Percentiles rank a stretch among this genome's conserved stretches.
phyloP scores from a whole-genome alignment of 2,113 vertebrate genomes.

The Delphinapterus leucas region DNA sequence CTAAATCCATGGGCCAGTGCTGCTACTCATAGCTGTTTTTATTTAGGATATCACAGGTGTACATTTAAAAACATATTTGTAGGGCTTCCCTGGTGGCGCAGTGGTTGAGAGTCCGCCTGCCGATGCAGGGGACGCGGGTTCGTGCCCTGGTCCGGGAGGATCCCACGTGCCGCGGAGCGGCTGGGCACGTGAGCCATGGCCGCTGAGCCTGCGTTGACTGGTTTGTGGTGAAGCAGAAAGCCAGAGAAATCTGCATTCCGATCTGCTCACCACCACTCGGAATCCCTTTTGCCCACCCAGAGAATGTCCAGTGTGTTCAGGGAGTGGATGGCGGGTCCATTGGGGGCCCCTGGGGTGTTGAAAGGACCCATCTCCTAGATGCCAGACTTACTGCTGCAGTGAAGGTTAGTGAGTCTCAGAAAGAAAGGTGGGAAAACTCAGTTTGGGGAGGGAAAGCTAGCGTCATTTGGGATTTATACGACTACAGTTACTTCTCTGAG shows the following conservation, averaged over 20 bases:
- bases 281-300: not conserved
- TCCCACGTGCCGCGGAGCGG: too few relatives aligned
- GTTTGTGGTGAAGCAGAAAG: not conserved
- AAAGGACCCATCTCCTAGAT: not conserved
- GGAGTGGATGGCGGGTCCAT: not conserved
- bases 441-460: not conserved
- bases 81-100: too few relatives aligned
- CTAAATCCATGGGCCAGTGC: not conserved
- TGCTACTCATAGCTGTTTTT: not conserved
- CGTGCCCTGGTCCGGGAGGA: too few relatives aligned
- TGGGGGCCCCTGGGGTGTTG: not conserved
- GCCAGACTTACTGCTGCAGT: not conserved
- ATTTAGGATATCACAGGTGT: not conserved
- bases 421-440: not conserved
- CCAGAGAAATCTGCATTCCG: not conserved
- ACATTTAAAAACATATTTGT: not conserved
- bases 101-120: too few relatives aligned
- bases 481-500: not conserved
- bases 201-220: not conserved
- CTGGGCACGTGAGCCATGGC: too few relatives aligned
- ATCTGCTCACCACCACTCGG: not conserved
- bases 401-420: not conserved
- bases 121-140: too few relatives aligned
- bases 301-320: not conserved
- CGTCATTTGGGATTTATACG: not conserved